Evolutionary conservation across 2,797 vertebrate genomes (phyloP), one percentile per base, ranked within the genome.

Genomic region (Pseudotriccus pelzelni): DNA sequence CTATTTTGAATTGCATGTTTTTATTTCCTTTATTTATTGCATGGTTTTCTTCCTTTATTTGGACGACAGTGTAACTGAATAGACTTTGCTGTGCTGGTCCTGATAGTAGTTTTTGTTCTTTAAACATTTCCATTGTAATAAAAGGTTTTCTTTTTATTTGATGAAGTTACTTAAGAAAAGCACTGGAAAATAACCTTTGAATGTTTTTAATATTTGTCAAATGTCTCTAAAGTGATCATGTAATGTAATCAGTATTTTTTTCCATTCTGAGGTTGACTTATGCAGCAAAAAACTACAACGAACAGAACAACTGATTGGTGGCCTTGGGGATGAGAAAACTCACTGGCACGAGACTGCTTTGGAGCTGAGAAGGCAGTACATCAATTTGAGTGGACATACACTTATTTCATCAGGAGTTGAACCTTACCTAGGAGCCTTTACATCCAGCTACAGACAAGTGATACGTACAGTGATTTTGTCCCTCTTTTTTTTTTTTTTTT

Each of bases 271-370:
- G 98, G 98, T 99, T 96, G 98, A 98, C 55, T 84, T 98, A 96
- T 99, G 99, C 97, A 98, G 98, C 95, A 99, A 98, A 97, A 99
- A 99, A 91, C 96, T 99, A 43, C 97, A 98, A 68, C 80, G 98
- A 72, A 98, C 98, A 1, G 98, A 99, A 96, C 98, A 99, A 96
- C 92, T 99, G 97, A 98, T 99, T 50, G 98, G 98, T 89, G 98
- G 99, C 53, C 97, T 99, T 88, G 98, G 99, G n/a, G 99, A 99
- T 32, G 99, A 99, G 96, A 99, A 99, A 96, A 98, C 97, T 1
- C 98, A 97, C 24, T 99, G 99, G 98, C 98, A 98, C 49, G 98
- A 98, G 69, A 98, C 47, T 50, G 98, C 99, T 28, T 74, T 97
- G 93, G 94, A 96, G 68, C 98, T 99, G 7, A 99, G 98, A 62